Conservation (phyloP, 2,888 invertebrate genomes). For the Netelia fuscicornis region DNA sequence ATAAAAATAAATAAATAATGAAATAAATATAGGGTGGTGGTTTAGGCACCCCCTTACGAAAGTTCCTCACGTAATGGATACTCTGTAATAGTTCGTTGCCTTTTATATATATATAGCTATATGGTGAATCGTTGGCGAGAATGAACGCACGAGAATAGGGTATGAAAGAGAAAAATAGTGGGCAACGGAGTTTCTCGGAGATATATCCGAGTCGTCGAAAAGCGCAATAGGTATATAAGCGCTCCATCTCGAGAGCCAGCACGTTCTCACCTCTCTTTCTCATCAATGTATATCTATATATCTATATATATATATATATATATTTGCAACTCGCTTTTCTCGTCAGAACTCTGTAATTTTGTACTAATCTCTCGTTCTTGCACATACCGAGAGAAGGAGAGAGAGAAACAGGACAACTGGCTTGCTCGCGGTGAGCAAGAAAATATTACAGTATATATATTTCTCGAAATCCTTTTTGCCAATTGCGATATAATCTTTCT, state of each 20-base stretch:
- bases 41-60: not conserved
- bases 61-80: not conserved
- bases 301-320: too few relatives aligned
- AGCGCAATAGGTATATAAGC: slow-evolving; percentile 54
- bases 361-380: slow-evolving; percentile 78
- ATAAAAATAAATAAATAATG: not conserved
- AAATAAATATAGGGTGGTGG: not conserved
- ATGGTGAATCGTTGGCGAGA: not conserved
- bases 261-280: slow-evolving; percentile 77
- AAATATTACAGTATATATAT: slow-evolving; percentile 73
- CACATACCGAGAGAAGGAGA: slow-evolving; percentile 25
- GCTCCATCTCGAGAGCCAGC: slow-evolving; percentile 69
- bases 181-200: slow-evolving; percentile 30
- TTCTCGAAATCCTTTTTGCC: slow-evolving; percentile 75
- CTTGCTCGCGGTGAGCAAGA: slow-evolving; percentile 72
- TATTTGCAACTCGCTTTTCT: slow-evolving; percentile 62
- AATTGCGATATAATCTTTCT: slow-evolving; percentile 82
- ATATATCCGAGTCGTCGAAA: slow-evolving; percentile 68
- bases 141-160: slow-evolving; percentile 4
- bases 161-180: not conserved
- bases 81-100: not conserved
- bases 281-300: slow-evolving; percentile 73
- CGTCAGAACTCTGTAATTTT: slow-evolving; percentile 80
- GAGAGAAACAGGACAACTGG: slow-evolving; percentile 7
- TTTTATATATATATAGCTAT: too few relatives aligned